Percentiles rank a stretch among this genome's conserved stretches.
phyloP scores from a whole-genome alignment of 1,140 invertebrate genomes.

The Brachionus sp. region DNA sequence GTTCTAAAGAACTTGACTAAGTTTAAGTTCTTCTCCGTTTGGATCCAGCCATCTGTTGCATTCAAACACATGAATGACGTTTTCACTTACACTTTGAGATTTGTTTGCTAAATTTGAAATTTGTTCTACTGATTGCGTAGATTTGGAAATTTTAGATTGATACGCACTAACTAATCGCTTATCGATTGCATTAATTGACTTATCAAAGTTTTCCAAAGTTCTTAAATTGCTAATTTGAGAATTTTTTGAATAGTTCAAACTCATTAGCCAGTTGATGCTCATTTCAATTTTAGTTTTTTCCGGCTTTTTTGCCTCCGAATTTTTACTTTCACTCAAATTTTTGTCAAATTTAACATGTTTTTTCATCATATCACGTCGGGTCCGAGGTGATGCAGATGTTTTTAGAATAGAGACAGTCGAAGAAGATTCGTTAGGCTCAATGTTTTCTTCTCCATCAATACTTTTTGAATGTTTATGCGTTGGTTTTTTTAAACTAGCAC shows the following conservation, averaged over 20 bases:
- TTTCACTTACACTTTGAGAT: slow-evolving; percentile 53
- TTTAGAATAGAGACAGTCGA: slow-evolving; percentile 22
- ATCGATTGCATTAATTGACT: background rate
- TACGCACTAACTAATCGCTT: slow-evolving; percentile 48
- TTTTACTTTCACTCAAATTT: background rate
- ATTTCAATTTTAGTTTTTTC: slow-evolving; percentile 19
- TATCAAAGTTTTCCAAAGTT: slow-evolving; percentile 33
- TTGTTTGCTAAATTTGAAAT: background rate
- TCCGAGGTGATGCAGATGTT: slow-evolving; percentile 7
- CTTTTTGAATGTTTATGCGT: background rate
- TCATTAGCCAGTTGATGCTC: slow-evolving; percentile 25
- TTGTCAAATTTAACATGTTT: slow-evolving; percentile 45
- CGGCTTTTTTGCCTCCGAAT: background rate
- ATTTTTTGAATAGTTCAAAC: background rate
- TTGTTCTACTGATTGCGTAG: background rate
- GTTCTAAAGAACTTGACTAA: slow-evolving; percentile 50
- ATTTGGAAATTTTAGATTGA: background rate
- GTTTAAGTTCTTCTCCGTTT: slow-evolving; percentile 57
- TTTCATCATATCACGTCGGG: background rate
- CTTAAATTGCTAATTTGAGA: background rate
- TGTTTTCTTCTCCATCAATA: background rate
- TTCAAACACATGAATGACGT: slow-evolving; percentile 56
- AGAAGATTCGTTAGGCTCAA: background rate
- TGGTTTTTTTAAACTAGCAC: background rate
- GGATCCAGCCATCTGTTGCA: slow-evolving; percentile 57